Conservation (phyloP, 2,113 vertebrate genomes). For the Dermatemys mawii region DNA sequence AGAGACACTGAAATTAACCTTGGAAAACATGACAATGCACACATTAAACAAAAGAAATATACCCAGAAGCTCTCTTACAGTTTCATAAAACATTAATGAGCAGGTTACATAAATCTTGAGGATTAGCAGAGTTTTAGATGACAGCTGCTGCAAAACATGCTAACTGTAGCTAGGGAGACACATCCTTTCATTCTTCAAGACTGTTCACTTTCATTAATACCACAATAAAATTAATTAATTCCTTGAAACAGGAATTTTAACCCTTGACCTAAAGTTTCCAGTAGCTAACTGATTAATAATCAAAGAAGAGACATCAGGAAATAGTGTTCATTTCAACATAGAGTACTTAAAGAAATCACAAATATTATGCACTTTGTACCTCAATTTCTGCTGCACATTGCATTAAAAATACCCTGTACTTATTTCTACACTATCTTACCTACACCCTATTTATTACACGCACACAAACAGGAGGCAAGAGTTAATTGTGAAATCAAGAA, state of each 20-base stretch:
- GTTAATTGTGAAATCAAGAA: not conserved
- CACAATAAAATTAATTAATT: not conserved
- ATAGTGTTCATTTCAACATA: not conserved
- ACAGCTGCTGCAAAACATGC: not conserved
- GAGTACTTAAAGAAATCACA: not conserved
- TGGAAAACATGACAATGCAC: not conserved
- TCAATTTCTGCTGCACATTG: not conserved
- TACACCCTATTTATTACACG: not conserved
- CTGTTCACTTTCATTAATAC: not conserved
- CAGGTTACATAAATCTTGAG: constrained; percentile 62
- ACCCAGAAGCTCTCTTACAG: constrained; percentile 30
- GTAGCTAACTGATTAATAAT: rapidly evolving
- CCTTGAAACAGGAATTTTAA: constrained; percentile 13
- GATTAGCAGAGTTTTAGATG: constrained; percentile 42
- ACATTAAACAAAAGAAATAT: not conserved
- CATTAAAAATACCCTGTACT: not conserved
- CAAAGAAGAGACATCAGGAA: not conserved
- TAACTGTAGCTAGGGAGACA: not conserved
- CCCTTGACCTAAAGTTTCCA: not conserved
- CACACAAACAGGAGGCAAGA: not conserved
- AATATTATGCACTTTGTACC: constrained; percentile 3
- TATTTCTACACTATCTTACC: constrained; percentile 49
- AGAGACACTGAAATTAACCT: not conserved
- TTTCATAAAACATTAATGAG: constrained; percentile 63
- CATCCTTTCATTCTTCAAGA: constrained; percentile 16